Evolutionary conservation across 2,797 vertebrate species (phyloP).

Genomic region (Mycteria americana): DNA sequence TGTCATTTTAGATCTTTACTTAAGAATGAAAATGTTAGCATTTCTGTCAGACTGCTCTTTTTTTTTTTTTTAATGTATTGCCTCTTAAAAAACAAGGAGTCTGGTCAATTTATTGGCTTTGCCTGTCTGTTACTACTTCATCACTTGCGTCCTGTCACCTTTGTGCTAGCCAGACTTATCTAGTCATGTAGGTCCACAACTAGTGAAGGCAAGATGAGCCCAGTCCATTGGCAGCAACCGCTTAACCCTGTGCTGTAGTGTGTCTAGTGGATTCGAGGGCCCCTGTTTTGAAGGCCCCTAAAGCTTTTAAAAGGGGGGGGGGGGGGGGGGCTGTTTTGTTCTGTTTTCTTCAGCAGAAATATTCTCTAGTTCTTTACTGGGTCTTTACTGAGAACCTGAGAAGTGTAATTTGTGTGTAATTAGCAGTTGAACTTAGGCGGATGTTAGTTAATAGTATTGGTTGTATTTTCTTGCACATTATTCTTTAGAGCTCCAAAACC

Average conservation of each 20-base stretch:
- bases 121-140: neutral
- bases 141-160: neutral
- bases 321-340: no score
- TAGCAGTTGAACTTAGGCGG: neutral
- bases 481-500: neutral
- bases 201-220: neutral
- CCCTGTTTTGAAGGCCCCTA: neutral
- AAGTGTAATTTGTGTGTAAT: neutral
- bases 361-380: neutral
- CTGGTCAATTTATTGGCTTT: neutral
- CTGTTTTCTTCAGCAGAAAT: neutral
- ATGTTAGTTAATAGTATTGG: neutral
- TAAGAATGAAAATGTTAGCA: neutral
- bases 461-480: neutral
- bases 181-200: neutral
- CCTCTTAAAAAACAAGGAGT: neutral
- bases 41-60: neutral
- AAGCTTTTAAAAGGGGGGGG: neutral
- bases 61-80: neutral
- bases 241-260: neutral
- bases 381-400: neutral
- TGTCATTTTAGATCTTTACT: neutral
- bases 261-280: neutral
- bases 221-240: rapidly evolving
- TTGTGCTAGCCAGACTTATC: neutral